A percentile compares a stretch with the other conserved stretches of the same genome.
phyloP scores from a whole-genome alignment of 2,888 invertebrate genomes.

The Drosophila lacicola region DNA sequence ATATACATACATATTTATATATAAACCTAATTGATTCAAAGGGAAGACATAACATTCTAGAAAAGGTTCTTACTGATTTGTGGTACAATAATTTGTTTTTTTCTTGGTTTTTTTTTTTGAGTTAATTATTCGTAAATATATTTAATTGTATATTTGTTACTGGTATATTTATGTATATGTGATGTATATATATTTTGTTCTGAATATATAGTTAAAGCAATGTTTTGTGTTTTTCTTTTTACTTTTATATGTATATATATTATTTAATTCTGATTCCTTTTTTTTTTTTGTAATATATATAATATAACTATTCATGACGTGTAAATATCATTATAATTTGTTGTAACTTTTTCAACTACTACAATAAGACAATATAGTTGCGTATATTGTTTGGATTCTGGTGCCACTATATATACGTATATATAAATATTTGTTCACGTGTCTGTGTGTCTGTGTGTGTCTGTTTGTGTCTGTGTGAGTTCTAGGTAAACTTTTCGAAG shows the following conservation, averaged over 20 bases:
- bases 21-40: slow-evolving; percentile 71
- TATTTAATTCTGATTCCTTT: too few species aligned
- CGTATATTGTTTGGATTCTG: slow-evolving; percentile 50
- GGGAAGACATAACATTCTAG: slow-evolving; percentile 80
- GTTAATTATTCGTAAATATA: slow-evolving; percentile 41
- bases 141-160: slow-evolving; percentile 69
- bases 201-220: slow-evolving; percentile 57
- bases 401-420: slow-evolving; percentile 65
- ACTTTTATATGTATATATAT: slow-evolving; percentile 18
- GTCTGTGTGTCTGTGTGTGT: slow-evolving; percentile 13
- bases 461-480: slow-evolving; percentile 31
- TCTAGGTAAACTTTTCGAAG: slow-evolving; percentile 26
- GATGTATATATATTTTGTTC: slow-evolving; percentile 38
- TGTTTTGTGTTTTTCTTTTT: slow-evolving; percentile 19
- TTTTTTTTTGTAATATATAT: slow-evolving; percentile 3
- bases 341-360: slow-evolving; percentile 57
- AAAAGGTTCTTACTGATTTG: slow-evolving; percentile 77
- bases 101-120: slow-evolving; percentile 25
- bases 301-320: slow-evolving; percentile 61
- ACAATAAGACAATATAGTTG: slow-evolving; percentile 69
- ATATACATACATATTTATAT: slow-evolving; percentile 11
- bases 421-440: slow-evolving; percentile 44
- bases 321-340: slow-evolving; percentile 74
- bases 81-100: slow-evolving; percentile 48
- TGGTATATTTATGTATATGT: slow-evolving; percentile 46